Percentiles rank a stretch among this genome's conserved stretches.
Evolutionary conservation across 1,140 invertebrate genomes (phyloP).

Genomic region (Sarcophaga peregrina): DNA sequence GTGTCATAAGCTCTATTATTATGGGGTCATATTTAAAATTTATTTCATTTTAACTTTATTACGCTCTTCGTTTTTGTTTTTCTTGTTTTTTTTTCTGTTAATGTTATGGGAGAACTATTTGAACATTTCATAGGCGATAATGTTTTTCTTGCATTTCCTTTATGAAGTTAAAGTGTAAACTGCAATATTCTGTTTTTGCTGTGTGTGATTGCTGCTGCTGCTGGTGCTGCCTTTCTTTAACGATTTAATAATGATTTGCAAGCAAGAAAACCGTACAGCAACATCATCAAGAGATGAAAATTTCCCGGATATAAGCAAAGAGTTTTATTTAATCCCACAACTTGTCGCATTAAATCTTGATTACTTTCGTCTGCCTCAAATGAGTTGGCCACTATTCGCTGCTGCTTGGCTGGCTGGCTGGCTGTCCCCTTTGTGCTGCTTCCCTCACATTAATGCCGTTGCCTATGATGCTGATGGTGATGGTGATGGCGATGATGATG

Average conservation of each 20-base stretch:
- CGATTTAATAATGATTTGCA: neutral
- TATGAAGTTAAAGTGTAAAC: neutral
- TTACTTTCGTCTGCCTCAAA: constrained; percentile 11
- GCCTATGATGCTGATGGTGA: too few species aligned
- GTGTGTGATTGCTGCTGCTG: too few species aligned
- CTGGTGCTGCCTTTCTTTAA: constrained; percentile 8
- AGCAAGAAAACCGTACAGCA: neutral
- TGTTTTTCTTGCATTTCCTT: constrained; percentile 19
- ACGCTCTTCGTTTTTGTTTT: too few species aligned
- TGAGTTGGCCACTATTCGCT: neutral
- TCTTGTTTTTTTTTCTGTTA: too few species aligned
- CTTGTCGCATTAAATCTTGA: constrained; percentile 41
- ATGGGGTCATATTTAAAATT: constrained; percentile 4
- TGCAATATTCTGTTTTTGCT: neutral
- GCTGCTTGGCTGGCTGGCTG: neutral
- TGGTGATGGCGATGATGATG: neutral
- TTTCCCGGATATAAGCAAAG: constrained; percentile 39
- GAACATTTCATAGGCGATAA: neutral
- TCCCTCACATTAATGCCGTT: too few species aligned
- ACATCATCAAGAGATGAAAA: neutral
- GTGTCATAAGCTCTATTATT: constrained; percentile 37
- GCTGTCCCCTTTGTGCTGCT: neutral
- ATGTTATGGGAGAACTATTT: neutral
- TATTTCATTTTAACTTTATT: neutral
- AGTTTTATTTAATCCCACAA: constrained; percentile 40